A percentile compares a stretch with the other conserved stretches of the same genome.
Conservation (phyloP, 2,888 invertebrate genomes). For the Thera obeliscata region DNA sequence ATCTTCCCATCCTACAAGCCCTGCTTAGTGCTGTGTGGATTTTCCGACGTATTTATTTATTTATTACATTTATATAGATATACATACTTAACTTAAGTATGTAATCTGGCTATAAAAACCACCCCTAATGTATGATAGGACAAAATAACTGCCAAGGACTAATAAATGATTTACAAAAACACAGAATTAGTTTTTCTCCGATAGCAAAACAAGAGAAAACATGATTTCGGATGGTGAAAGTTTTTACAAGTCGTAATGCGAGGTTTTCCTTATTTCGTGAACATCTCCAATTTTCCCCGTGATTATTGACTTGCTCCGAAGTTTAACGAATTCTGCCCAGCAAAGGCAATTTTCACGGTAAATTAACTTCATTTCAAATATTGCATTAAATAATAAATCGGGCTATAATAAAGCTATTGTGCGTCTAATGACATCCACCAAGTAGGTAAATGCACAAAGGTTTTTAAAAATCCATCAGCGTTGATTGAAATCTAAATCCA, state of each 20-base stretch:
- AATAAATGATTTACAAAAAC: neutral
- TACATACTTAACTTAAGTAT: too few species aligned
- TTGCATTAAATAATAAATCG: neutral
- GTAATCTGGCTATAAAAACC: too few species aligned
- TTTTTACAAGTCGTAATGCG: neutral
- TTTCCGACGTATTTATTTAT: too few species aligned
- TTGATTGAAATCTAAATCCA: conserved; percentile 32
- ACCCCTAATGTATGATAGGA: too few species aligned
- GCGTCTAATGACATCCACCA: neutral
- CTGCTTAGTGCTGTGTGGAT: too few species aligned
- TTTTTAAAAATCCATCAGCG: conserved; percentile 19
- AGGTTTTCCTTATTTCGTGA: conserved; percentile 15
- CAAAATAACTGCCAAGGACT: too few species aligned
- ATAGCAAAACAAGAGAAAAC: conserved; percentile 2
- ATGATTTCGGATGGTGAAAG: neutral
- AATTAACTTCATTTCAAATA: neutral
- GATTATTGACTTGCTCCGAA: conserved; percentile 2
- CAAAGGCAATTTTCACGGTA: neutral
- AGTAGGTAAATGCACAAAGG: neutral
- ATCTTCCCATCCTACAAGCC: too few species aligned
- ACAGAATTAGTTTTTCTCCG: neutral
- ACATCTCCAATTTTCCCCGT: conserved; percentile 5
- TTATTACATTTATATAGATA: too few species aligned
- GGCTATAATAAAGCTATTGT: neutral
- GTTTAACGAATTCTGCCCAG: neutral